Conservation (phyloP, 1,140 invertebrate genomes). For the Heliconius eleuchia region DNA sequence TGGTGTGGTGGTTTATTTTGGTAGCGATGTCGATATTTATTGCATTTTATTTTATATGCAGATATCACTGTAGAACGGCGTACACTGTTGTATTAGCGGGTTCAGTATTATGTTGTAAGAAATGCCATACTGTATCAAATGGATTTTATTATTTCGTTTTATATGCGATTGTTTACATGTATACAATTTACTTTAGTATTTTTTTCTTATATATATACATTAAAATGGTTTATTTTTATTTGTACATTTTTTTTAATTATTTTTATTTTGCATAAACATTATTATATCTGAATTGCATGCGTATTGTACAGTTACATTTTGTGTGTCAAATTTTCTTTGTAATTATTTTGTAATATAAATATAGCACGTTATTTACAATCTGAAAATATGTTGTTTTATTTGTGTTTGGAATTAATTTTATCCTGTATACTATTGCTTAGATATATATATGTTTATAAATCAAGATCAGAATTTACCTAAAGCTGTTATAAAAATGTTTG, state of each 20-base stretch:
- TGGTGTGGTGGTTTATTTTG: slow-evolving; percentile 34
- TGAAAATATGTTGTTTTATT: slow-evolving; percentile 43
- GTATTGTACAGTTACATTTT: slow-evolving; percentile 76
- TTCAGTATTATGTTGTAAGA: slow-evolving; percentile 77
- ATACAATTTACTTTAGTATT: slow-evolving; percentile 62
- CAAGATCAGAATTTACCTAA: too few species aligned
- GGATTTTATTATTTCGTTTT: slow-evolving; percentile 68
- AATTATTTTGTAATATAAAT: slow-evolving; percentile 81
- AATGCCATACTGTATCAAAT: slow-evolving; percentile 79
- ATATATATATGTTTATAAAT: not conserved
- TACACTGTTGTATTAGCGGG: slow-evolving; percentile 77
- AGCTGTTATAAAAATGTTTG: too few species aligned
- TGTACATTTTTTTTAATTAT: slow-evolving; percentile 58
- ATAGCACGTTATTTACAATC: slow-evolving; percentile 81
- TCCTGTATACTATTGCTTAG: too few species aligned
- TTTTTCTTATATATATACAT: slow-evolving; percentile 51
- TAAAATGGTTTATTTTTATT: slow-evolving; percentile 36
- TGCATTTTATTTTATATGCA: slow-evolving; percentile 41
- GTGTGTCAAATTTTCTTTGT: slow-evolving; percentile 78
- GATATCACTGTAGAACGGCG: slow-evolving; percentile 49
- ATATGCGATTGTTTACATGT: slow-evolving; percentile 60
- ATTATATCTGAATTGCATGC: slow-evolving; percentile 74
- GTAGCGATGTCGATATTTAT: slow-evolving; percentile 47
- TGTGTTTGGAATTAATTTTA: not conserved
- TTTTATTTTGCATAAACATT: slow-evolving; percentile 56